phyloP scores from a whole-genome alignment of 35 echinoderm and acorn worm genomes.

The Ptychodera flava region DNA sequence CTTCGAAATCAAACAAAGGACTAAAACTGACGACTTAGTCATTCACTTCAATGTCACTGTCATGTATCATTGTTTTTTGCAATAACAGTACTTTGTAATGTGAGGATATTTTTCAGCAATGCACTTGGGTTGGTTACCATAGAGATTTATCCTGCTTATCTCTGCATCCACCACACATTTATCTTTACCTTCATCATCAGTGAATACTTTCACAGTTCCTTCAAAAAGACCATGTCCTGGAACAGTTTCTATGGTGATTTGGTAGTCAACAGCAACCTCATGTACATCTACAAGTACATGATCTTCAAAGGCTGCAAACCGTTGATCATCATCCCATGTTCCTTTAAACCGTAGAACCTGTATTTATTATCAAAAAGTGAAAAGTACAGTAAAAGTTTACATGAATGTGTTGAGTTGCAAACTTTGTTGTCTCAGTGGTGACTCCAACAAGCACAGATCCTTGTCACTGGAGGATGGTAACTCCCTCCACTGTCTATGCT shows the following conservation, averaged over 20 bases:
- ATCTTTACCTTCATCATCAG: not conserved
- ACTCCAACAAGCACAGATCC: no score
- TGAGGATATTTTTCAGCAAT: constrained; percentile 16
- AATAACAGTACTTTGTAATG: constrained; percentile 33
- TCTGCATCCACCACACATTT: not conserved
- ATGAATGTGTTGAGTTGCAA: no score
- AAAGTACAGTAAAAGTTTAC: no score
- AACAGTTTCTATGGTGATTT: constrained; percentile 43
- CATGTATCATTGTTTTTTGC: constrained; percentile 43
- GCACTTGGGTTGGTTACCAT: constrained; percentile 32
- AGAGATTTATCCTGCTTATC: constrained; percentile 46
- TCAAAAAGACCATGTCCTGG: constrained; percentile 49
- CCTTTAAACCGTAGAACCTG: constrained; percentile 35
- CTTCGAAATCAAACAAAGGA: no score
- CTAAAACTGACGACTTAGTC: no score
- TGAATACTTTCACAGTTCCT: constrained; percentile 34
- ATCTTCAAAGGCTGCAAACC: constrained; percentile 20
- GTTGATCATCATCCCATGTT: constrained; percentile 29
- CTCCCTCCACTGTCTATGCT: no score
- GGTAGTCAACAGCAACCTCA: constrained; percentile 21
- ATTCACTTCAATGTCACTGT: no score
- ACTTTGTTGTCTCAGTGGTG: no score
- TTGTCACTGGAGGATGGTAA: no score
- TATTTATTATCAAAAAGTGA: not conserved
- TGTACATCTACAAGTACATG: constrained; percentile 21